These are phyloP conservation scores for Arion vulgaris DNA, from an alignment of 1,140 invertebrate species.

Conservation along the genomic window DNA sequence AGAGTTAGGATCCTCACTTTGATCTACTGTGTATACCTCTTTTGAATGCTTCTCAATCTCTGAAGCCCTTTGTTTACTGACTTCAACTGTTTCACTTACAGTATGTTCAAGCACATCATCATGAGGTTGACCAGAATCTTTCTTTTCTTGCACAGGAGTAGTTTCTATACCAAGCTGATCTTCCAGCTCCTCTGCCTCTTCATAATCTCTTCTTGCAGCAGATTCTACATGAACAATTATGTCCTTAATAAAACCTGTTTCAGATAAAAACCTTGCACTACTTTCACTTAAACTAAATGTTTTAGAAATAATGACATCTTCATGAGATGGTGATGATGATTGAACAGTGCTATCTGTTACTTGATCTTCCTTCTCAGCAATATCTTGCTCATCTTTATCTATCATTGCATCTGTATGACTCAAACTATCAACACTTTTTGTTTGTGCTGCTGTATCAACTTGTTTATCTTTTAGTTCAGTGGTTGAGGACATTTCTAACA, in stretches of 20 bases:
- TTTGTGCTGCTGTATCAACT: not conserved
- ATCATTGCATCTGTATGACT: not conserved
- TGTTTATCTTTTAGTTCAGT: not conserved
- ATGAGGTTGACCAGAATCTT: not conserved
- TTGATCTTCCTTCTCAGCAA: not conserved
- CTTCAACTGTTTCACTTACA: not conserved
- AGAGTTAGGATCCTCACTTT: too few relatives aligned
- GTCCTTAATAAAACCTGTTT: not conserved
- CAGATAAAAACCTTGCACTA: conserved; percentile 23
- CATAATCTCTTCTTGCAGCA: not conserved
- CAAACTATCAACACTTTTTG: not conserved
- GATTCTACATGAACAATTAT: too few relatives aligned
- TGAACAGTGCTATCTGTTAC: not conserved
- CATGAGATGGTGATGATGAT: not conserved
- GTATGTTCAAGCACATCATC: not conserved
- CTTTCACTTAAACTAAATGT: conserved; percentile 23
- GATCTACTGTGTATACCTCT: too few relatives aligned
- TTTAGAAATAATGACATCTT: conserved; percentile 30
- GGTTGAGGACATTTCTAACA: not conserved
- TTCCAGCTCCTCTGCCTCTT: not conserved
- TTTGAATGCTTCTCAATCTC: too few relatives aligned
- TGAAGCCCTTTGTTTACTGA: too few relatives aligned
- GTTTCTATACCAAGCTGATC: not conserved
- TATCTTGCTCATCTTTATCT: not conserved
- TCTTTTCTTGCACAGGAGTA: not conserved